Conservation (phyloP, 92 coral and sea anemone genomes). For the Bergia sp. region DNA sequence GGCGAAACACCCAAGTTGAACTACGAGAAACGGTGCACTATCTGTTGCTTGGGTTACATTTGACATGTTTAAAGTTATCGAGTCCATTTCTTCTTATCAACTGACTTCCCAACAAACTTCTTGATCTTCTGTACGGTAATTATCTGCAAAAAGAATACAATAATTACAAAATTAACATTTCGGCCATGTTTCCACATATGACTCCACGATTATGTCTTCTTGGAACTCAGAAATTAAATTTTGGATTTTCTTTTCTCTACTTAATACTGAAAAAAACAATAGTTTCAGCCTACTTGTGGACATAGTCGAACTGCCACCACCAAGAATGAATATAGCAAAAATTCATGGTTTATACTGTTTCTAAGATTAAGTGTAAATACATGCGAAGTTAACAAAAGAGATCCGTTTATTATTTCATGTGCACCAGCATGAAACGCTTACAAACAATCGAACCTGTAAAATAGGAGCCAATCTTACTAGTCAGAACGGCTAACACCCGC, state of each 20-base stretch:
- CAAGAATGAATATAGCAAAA: not conserved
- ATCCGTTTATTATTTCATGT: not conserved
- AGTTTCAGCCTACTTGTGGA: too few species aligned
- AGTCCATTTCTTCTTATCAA: not conserved
- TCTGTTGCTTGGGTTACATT: not conserved
- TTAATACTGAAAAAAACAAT: too few species aligned
- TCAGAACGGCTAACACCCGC: not conserved
- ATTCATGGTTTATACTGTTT: not conserved
- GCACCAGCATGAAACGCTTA: not conserved
- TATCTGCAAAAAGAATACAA: not conserved
- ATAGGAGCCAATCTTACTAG: not conserved
- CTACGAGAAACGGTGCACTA: slow-evolving; percentile 18
- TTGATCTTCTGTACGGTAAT: not conserved
- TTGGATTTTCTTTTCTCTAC: too few species aligned
- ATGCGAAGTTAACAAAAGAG: not conserved
- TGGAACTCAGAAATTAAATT: not conserved
- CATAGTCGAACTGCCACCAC: too few species aligned
- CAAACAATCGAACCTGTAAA: not conserved
- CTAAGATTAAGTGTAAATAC: too few species aligned
- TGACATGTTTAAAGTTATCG: not conserved
- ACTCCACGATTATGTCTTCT: not conserved
- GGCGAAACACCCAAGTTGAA: slow-evolving; percentile 38
- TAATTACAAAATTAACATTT: not conserved
- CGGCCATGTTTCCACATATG: too few species aligned
- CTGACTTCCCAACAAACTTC: not conserved